These are phyloP conservation scores for Oophaga sylvatica DNA, from an alignment of 2,797 vertebrate species.

Conservation along the genomic window DNA sequence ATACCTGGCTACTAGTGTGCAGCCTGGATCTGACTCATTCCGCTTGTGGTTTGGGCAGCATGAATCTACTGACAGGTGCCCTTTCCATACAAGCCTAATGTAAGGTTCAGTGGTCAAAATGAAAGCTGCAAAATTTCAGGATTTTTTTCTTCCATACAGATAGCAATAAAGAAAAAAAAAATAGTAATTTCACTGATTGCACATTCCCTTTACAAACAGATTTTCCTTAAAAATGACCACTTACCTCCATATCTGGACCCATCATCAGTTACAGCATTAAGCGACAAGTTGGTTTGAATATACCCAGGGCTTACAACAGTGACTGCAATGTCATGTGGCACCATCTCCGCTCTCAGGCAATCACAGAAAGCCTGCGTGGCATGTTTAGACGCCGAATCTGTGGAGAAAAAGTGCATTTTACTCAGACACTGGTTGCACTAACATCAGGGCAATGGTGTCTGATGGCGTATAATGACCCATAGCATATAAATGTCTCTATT, in stretches of 20 bases:
- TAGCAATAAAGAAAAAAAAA: too few relatives aligned
- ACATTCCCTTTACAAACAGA: not conserved
- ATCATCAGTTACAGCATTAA: conserved; percentile 87
- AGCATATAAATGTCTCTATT: not conserved
- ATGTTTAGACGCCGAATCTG: conserved; percentile 94
- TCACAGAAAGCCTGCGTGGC: conserved; percentile 96
- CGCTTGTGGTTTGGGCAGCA: too few relatives aligned
- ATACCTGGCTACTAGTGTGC: too few relatives aligned
- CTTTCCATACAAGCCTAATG: too few relatives aligned
- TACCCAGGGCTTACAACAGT: conserved; percentile 91
- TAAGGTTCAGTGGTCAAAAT: too few relatives aligned
- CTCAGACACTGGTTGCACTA: not conserved
- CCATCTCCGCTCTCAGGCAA: conserved; percentile 89
- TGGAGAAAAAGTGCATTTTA: not conserved
- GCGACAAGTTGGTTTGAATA: conserved; percentile 89
- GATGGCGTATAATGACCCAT: not conserved
- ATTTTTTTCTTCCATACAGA: too few relatives aligned
- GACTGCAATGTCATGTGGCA: conserved; percentile 79
- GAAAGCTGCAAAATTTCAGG: too few relatives aligned
- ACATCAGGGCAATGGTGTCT: not conserved
- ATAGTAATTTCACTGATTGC: too few relatives aligned
- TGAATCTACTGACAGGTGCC: too few relatives aligned
- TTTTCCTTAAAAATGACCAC: conserved; percentile 45
- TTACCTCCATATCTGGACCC: conserved; percentile 91
- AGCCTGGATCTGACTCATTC: too few relatives aligned